Percentiles rank a stretch among this genome's conserved stretches.
phyloP scores from a whole-genome alignment of 2,797 vertebrate species.

The Peromyscus aztecus region DNA sequence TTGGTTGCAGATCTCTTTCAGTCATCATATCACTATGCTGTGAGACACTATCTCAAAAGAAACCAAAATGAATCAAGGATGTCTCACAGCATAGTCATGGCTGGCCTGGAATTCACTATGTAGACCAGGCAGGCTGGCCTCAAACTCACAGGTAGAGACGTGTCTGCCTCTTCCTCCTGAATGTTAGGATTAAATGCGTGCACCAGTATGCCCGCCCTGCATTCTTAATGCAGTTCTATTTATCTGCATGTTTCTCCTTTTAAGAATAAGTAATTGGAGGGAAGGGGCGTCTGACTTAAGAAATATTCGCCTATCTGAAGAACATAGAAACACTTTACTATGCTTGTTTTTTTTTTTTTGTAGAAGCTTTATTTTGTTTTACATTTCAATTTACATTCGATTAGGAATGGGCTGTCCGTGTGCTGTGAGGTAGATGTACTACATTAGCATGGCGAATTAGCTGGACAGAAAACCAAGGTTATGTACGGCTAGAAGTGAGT shows the following conservation, averaged over 20 bases:
- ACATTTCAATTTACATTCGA: neutral
- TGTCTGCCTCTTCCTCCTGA: neutral
- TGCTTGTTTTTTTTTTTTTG: neutral
- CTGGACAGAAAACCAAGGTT: neutral
- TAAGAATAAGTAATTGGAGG: neutral
- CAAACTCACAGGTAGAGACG: neutral
- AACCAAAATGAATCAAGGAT: no score
- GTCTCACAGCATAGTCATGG: neutral
- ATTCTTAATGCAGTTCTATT: neutral
- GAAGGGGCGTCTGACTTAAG: neutral
- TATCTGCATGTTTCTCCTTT: neutral
- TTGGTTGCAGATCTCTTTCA: neutral
- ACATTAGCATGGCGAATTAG: neutral
- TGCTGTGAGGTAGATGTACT: neutral
- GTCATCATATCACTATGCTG: no score
- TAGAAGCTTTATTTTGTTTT: neutral
- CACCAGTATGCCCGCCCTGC: no score
- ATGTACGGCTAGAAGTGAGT: neutral
- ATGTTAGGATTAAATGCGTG: no score
- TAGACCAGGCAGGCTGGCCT: neutral
- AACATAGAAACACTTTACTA: neutral
- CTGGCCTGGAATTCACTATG: neutral
- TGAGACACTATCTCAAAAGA: no score
- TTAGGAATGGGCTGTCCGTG: neutral
- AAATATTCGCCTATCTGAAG: neutral